Evolutionary conservation across 2,888 invertebrate genomes (phyloP).

Genomic region (Agelastica alni): DNA sequence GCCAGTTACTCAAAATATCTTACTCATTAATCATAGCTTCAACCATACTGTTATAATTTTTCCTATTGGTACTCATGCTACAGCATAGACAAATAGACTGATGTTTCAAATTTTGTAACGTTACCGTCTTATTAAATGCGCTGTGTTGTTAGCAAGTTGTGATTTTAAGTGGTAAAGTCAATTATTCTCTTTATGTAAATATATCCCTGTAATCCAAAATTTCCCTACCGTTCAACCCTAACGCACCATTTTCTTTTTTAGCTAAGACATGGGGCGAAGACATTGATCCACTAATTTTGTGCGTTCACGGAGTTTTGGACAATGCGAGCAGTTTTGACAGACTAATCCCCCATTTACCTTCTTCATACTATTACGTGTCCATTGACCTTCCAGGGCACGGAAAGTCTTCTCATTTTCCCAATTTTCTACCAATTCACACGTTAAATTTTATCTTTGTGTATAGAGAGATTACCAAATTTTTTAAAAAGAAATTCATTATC

Average conservation of each 20-base stretch:
- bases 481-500: constrained; percentile 45
- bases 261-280: constrained; percentile 66
- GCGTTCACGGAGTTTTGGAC: constrained; percentile 64
- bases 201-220: too few species aligned
- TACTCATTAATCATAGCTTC: too few species aligned
- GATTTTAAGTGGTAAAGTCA: too few species aligned
- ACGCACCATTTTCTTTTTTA: constrained; percentile 53
- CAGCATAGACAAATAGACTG: too few species aligned
- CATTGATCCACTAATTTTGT: constrained; percentile 60
- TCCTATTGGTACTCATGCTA: too few species aligned
- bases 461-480: constrained; percentile 43
- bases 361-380: constrained; percentile 53
- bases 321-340: constrained; percentile 64
- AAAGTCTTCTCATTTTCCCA: constrained; percentile 60
- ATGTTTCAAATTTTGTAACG: too few species aligned
- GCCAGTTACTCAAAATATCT: too few species aligned
- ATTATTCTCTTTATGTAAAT: too few species aligned
- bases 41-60: too few species aligned
- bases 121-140: too few species aligned
- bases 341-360: constrained; percentile 61
- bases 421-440: constrained; percentile 47
- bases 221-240: too few species aligned
- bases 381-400: constrained; percentile 67
- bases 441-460: constrained; percentile 55
- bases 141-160: too few species aligned